Conservation (phyloP, 2,888 invertebrate genomes). For the Aphrophora alni region DNA sequence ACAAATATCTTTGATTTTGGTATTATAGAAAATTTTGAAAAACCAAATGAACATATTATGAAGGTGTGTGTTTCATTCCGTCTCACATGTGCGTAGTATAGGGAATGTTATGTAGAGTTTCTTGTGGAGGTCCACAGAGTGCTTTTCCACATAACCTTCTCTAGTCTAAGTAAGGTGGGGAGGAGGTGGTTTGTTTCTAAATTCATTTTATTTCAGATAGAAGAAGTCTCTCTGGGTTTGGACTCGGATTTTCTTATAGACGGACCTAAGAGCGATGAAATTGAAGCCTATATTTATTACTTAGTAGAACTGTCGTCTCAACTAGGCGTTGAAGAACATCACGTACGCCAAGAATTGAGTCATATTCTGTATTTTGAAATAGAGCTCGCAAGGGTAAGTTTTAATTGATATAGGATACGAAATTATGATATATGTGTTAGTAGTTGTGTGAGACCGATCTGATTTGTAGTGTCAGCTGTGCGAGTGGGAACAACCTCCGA, state of each 20-base stretch:
- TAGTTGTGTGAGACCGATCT: too few species aligned
- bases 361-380: background rate
- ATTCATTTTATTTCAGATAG: background rate
- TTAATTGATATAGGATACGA: too few species aligned
- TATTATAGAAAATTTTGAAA: background rate
- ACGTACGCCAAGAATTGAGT: background rate
- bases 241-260: background rate
- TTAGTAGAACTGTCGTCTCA: background rate
- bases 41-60: background rate
- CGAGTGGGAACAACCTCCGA: too few species aligned
- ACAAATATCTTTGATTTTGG: background rate
- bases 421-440: too few species aligned
- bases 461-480: too few species aligned
- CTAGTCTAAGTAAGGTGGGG: too few species aligned
- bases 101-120: too few species aligned
- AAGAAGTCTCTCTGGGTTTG: background rate
- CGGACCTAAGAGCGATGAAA: background rate
- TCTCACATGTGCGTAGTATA: too few species aligned
- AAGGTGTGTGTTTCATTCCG: background rate
- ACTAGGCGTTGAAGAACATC: background rate
- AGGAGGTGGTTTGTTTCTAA: too few species aligned
- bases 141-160: too few species aligned
- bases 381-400: background rate
- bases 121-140: too few species aligned
- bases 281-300: background rate